Conservation (phyloP, 2,113 vertebrate genomes). For the Eidolon helvum region DNA sequence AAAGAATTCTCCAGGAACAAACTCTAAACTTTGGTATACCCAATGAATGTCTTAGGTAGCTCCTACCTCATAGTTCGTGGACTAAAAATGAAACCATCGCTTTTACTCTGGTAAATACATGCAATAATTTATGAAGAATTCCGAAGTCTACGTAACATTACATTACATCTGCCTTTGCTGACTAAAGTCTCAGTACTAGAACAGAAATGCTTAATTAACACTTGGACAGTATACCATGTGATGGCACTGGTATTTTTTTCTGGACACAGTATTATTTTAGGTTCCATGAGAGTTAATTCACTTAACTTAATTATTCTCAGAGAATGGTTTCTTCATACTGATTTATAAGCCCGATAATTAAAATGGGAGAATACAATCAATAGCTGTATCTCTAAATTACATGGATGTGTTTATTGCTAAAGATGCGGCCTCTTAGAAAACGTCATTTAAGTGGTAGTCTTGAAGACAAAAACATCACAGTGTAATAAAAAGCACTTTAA, state of each 20-base stretch:
- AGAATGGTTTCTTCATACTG: slow-evolving; percentile 12
- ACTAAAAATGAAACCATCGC: slow-evolving; percentile 17
- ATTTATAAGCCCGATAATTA: slow-evolving; percentile 35
- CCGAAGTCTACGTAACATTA: not conserved
- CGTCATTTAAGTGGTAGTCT: slow-evolving; percentile 27
- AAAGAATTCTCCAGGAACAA: not conserved
- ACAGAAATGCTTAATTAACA: slow-evolving; percentile 15
- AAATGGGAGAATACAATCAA: slow-evolving; percentile 19
- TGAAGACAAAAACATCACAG: slow-evolving; percentile 31
- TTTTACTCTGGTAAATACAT: not conserved
- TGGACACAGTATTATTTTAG: slow-evolving; percentile 19
- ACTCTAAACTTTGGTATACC: not conserved
- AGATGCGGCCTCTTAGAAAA: slow-evolving; percentile 11
- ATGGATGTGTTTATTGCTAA: not conserved
- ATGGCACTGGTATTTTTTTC: not conserved
- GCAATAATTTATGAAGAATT: not conserved
- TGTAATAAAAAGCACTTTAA: not conserved
- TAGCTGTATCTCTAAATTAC: not conserved
- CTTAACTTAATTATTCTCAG: slow-evolving; percentile 24
- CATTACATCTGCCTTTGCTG: not conserved
- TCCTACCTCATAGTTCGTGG: not conserved
- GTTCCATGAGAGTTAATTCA: slow-evolving; percentile 7
- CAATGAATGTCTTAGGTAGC: slow-evolving; percentile 2
- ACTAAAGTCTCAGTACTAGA: slow-evolving; percentile 26
- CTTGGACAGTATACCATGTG: not conserved